Conservation (phyloP, 2,888 invertebrate genomes). For the Ormyrus labotus region DNA sequence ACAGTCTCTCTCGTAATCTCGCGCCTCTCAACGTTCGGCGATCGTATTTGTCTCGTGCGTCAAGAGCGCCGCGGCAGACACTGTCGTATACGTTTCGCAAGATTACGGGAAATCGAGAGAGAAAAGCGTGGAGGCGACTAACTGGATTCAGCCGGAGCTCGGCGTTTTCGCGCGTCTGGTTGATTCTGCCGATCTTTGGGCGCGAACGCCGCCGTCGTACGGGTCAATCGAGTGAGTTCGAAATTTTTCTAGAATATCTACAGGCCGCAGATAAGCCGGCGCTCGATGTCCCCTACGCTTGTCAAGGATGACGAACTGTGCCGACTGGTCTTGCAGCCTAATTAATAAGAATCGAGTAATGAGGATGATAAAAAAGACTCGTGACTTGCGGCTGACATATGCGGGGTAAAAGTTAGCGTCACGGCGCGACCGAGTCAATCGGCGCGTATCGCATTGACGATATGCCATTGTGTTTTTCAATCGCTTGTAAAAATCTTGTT, state of each 20-base stretch:
- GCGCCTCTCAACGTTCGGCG: too few relatives aligned
- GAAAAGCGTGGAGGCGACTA: not conserved
- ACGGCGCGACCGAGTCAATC: not conserved
- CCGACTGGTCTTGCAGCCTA: not conserved
- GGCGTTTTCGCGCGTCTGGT: not conserved
- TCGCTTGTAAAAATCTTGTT: too few relatives aligned
- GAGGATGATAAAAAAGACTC: not conserved
- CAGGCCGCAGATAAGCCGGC: too few relatives aligned
- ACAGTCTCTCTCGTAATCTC: too few relatives aligned
- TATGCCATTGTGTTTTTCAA: too few relatives aligned
- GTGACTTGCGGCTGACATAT: not conserved
- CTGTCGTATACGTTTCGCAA: too few relatives aligned
- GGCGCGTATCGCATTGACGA: too few relatives aligned
- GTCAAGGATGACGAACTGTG: not conserved
- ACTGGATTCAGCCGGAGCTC: slow-evolving; percentile 30
- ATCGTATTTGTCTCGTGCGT: too few relatives aligned
- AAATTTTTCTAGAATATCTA: slow-evolving; percentile 30
- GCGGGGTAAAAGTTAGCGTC: not conserved
- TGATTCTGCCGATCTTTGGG: not conserved
- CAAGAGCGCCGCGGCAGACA: too few relatives aligned
- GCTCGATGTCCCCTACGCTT: too few relatives aligned
- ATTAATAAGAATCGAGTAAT: slow-evolving; percentile 4
- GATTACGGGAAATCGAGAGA: too few relatives aligned
- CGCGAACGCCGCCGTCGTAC: slow-evolving; percentile 1
- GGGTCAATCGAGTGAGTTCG: slow-evolving; percentile 32